A percentile compares a stretch with the other conserved stretches of the same genome.
These are phyloP conservation scores for Xestia ashworthii DNA, from an alignment of 2,888 invertebrate species.

Conservation along the genomic window DNA sequence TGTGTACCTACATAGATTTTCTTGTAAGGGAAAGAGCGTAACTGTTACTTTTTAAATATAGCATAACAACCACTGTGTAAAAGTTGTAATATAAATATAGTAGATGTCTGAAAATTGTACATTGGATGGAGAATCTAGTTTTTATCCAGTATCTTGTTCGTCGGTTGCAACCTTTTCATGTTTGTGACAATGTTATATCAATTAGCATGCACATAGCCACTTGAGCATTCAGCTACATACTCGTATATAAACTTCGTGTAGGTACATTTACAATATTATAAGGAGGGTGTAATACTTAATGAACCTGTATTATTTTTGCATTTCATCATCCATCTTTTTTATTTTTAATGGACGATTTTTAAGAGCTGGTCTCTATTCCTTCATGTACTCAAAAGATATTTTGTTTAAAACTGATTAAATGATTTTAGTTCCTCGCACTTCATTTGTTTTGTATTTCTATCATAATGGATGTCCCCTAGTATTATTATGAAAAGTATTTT, in stretches of 20 bases:
- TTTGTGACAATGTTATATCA: slow-evolving; percentile 60
- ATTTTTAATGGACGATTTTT: slow-evolving; percentile 77
- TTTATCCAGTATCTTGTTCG: slow-evolving; percentile 57
- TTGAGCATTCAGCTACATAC: slow-evolving; percentile 53
- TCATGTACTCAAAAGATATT: slow-evolving; percentile 88
- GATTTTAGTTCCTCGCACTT: slow-evolving; percentile 78
- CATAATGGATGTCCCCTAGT: slow-evolving; percentile 70
- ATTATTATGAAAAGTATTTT: slow-evolving; percentile 77
- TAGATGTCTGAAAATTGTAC: slow-evolving; percentile 63
- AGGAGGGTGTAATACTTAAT: slow-evolving; percentile 77
- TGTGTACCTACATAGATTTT: slow-evolving; percentile 62
- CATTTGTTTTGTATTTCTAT: slow-evolving; percentile 74
- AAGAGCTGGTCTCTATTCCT: slow-evolving; percentile 89
- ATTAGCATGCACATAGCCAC: slow-evolving; percentile 63
- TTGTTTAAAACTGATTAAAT: slow-evolving; percentile 74
- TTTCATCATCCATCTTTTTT: slow-evolving; percentile 83
- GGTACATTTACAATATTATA: slow-evolving; percentile 60
- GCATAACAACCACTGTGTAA: slow-evolving; percentile 58
- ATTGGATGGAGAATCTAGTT: slow-evolving; percentile 60
- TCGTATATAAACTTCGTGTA: slow-evolving; percentile 63
- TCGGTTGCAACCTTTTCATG: slow-evolving; percentile 61
- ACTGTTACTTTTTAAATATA: slow-evolving; percentile 60
- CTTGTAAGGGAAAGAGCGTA: slow-evolving; percentile 54
- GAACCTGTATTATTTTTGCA: slow-evolving; percentile 85
- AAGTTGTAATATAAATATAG: slow-evolving; percentile 64